Evolutionary conservation across 1,140 invertebrate genomes (phyloP).

Genomic region (Brachionus manjavacas): DNA sequence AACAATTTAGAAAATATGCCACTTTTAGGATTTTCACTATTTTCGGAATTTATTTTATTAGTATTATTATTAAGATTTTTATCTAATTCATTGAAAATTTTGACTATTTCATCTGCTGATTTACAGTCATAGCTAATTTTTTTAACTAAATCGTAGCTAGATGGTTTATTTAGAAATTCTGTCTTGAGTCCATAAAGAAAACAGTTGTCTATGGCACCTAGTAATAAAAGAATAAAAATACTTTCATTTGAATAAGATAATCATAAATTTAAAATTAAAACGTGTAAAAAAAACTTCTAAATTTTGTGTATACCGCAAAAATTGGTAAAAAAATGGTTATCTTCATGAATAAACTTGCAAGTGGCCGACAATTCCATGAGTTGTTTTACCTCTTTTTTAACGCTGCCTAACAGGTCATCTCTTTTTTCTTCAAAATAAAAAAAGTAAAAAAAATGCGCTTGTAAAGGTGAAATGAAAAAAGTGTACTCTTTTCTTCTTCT

Average conservation of each 20-base stretch:
- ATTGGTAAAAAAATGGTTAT: slow-evolving; percentile 77
- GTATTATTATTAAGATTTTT: background rate
- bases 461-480: background rate
- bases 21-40: background rate
- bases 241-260: background rate
- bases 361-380: slow-evolving; percentile 91
- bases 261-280: background rate
- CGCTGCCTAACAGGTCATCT: slow-evolving; percentile 70
- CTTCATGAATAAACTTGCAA: slow-evolving; percentile 82
- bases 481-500: background rate
- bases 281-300: background rate
- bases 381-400: slow-evolving; percentile 75
- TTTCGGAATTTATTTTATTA: background rate
- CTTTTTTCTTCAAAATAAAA: slow-evolving; percentile 63
- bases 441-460: background rate
- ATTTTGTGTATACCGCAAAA: slow-evolving; percentile 66
- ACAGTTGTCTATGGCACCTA: slow-evolving; percentile 77
- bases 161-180: slow-evolving; percentile 77
- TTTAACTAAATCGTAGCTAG: slow-evolving; percentile 72
- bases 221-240: slow-evolving; percentile 42
- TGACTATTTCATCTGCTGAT: slow-evolving; percentile 69
- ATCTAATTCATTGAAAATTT: slow-evolving; percentile 62
- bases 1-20: background rate
- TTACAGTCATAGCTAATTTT: slow-evolving; percentile 76
- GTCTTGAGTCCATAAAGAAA: slow-evolving; percentile 75